phyloP scores from a whole-genome alignment of 2,797 vertebrate species.

The Pteropus rufus region DNA sequence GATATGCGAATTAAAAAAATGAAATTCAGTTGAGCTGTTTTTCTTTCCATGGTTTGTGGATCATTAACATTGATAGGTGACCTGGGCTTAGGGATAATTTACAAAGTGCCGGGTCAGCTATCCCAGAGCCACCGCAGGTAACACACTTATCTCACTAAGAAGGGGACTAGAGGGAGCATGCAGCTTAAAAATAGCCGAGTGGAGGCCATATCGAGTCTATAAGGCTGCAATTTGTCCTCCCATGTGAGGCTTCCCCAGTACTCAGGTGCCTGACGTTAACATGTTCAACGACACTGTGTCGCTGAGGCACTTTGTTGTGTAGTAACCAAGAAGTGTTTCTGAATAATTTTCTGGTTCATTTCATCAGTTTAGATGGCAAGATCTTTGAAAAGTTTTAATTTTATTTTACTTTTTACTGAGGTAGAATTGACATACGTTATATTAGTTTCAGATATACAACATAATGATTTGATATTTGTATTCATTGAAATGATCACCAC shows the following conservation, averaged over 20 bases:
- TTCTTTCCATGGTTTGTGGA: background rate
- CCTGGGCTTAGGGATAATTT: constrained; percentile 58
- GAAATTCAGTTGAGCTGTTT: background rate
- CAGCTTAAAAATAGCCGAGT: constrained; percentile 40
- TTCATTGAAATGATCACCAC: background rate
- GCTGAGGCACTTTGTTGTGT: background rate
- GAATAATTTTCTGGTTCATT: background rate
- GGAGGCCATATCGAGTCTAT: background rate
- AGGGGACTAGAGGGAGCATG: background rate
- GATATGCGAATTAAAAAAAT: background rate
- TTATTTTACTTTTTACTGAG: background rate
- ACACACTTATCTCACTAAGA: constrained; percentile 59
- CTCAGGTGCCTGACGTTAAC: background rate
- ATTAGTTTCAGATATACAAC: background rate
- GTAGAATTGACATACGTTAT: background rate
- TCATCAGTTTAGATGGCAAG: background rate
- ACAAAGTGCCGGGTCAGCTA: constrained; percentile 55
- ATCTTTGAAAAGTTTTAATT: background rate
- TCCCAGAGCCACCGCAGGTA: constrained; percentile 61
- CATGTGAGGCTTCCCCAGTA: background rate
- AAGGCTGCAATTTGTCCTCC: background rate
- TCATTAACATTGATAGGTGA: constrained; percentile 73
- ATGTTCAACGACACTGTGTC: fast-evolving
- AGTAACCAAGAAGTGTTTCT: background rate
- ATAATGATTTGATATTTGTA: background rate